Percentiles rank a stretch among this genome's conserved stretches.
Evolutionary conservation across 2,888 invertebrate species (phyloP).

Genomic region (Bombyx huttoni): DNA sequence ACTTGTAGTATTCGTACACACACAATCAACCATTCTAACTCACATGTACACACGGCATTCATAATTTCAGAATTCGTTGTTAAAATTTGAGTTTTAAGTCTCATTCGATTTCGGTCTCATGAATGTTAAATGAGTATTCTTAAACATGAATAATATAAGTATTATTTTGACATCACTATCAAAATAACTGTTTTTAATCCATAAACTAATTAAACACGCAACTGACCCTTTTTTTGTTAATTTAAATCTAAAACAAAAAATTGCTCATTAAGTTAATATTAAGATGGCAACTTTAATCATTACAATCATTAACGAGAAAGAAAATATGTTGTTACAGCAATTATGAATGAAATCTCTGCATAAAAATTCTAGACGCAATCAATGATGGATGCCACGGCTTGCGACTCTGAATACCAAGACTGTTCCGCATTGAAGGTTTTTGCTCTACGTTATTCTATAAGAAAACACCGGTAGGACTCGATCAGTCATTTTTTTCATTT

Average conservation of each 20-base stretch:
- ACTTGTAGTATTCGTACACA: conserved; percentile 35
- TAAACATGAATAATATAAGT: too few species aligned
- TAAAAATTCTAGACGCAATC: conserved; percentile 23
- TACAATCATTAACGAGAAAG: neutral
- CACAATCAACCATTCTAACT: neutral
- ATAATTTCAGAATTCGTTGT: too few species aligned
- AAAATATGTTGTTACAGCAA: neutral
- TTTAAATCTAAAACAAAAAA: neutral
- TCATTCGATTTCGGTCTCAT: too few species aligned
- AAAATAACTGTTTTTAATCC: too few species aligned
- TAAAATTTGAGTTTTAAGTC: too few species aligned
- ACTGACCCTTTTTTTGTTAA: too few species aligned
- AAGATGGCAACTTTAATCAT: neutral
- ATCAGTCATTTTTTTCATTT: neutral
- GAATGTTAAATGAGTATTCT: too few species aligned
- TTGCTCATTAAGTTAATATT: neutral
- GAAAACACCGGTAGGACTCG: neutral
- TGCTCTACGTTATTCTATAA: conserved; percentile 10
- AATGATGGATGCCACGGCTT: conserved; percentile 43
- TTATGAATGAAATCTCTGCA: conserved; percentile 14
- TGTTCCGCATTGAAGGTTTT: conserved; percentile 51
- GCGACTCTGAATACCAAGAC: conserved; percentile 41
- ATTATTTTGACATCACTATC: too few species aligned
- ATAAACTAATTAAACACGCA: too few species aligned
- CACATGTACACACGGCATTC: too few species aligned